These are phyloP conservation scores for Aradophagus sp. DNA, from an alignment of 1,140 invertebrate species.

Conservation along the genomic window DNA sequence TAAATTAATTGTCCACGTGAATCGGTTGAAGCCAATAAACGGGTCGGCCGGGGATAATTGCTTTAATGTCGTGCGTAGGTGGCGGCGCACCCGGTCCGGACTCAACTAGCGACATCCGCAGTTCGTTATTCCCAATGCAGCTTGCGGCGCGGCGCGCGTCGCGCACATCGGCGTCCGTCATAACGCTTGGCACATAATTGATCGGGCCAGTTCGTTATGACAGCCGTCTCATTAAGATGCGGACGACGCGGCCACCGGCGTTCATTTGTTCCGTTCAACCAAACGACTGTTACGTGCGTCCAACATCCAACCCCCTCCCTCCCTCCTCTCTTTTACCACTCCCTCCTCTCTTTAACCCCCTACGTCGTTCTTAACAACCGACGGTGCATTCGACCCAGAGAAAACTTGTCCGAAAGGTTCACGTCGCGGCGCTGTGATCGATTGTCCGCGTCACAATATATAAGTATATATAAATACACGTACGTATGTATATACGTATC, in stretches of 20 bases:
- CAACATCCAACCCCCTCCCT: neutral
- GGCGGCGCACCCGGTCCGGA: slow-evolving; percentile 33
- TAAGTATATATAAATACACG: too few relatives aligned
- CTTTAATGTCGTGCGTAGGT: slow-evolving; percentile 49
- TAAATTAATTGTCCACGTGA: slow-evolving; percentile 51
- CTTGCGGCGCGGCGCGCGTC: slow-evolving; percentile 37
- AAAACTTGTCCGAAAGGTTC: slow-evolving; percentile 18
- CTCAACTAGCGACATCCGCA: slow-evolving; percentile 49
- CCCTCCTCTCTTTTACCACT: neutral
- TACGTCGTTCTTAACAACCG: too few relatives aligned
- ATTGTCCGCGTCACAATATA: slow-evolving; percentile 15
- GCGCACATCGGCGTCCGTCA: slow-evolving; percentile 56
- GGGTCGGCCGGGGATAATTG: slow-evolving; percentile 45
- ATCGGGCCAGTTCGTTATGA: slow-evolving; percentile 60
- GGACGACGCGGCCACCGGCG: slow-evolving; percentile 52
- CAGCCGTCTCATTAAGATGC: slow-evolving; percentile 60
- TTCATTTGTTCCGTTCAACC: slow-evolving; percentile 50
- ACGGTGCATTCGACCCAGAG: slow-evolving; percentile 16
- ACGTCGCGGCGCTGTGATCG: slow-evolving; percentile 23
- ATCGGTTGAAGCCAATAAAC: slow-evolving; percentile 50
- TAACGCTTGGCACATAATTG: slow-evolving; percentile 56
- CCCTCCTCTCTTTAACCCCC: slow-evolving; percentile 25
- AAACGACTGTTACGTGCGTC: slow-evolving; percentile 48
- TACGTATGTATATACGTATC: neutral
- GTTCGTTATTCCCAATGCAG: slow-evolving; percentile 58